phyloP scores from a whole-genome alignment of 2,797 vertebrate genomes.

The Coregonus ussuriensis region DNA sequence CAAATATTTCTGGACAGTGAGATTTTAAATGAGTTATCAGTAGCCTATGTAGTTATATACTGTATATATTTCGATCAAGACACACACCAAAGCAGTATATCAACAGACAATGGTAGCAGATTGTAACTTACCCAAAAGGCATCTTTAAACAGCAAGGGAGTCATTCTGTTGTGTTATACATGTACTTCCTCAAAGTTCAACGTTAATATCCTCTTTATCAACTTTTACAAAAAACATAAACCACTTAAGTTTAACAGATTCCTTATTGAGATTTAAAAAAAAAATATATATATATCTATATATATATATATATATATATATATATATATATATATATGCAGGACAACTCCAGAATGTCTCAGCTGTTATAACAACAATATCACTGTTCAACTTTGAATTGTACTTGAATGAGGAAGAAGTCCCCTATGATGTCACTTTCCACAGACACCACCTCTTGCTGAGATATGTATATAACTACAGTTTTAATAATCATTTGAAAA shows the following conservation, averaged over 20 bases:
- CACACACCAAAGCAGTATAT: not conserved
- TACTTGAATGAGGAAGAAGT: constrained; percentile 84
- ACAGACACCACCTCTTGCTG: constrained; percentile 34
- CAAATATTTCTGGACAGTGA: not conserved
- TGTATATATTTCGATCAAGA: not conserved
- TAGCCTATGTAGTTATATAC: not conserved
- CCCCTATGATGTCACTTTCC: constrained; percentile 76
- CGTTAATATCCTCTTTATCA: not conserved
- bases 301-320: not conserved
- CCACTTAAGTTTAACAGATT: not conserved
- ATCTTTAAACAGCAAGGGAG: constrained; percentile 84
- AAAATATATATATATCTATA: too few species aligned
- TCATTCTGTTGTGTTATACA: constrained; percentile 49
- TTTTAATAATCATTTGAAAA: constrained; percentile 2
- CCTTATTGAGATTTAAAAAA: not conserved
- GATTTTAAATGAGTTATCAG: not conserved
- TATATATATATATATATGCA: too few species aligned
- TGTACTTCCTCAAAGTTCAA: constrained; percentile 28
- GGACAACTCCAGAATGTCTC: constrained; percentile 25
- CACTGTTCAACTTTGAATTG: constrained; percentile 45
- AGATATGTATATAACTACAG: not conserved
- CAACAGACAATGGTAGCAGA: not conserved
- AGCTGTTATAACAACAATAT: constrained; percentile 22
- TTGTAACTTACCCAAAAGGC: constrained; percentile 90
- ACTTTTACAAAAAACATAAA: not conserved